phyloP scores from a whole-genome alignment of 2,888 invertebrate species.

The Drosophila meridionalis region DNA sequence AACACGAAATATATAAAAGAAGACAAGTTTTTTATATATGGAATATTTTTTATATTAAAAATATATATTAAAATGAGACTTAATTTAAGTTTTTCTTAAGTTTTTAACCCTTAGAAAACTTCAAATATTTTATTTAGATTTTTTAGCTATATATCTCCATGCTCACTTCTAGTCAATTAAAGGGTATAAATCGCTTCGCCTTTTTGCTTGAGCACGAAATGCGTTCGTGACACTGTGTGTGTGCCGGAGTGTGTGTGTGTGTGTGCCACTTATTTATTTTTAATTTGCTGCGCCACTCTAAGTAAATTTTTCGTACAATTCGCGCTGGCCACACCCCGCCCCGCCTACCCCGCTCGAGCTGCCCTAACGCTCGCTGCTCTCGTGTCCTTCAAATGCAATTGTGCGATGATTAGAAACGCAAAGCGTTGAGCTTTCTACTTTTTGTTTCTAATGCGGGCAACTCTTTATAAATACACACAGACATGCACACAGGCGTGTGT shows the following conservation, averaged over 20 bases:
- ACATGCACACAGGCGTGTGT: not conserved
- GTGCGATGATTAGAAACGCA: slow-evolving; percentile 80
- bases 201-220: slow-evolving; percentile 26
- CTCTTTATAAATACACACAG: slow-evolving; percentile 26
- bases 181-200: slow-evolving; percentile 21
- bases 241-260: slow-evolving; percentile 12
- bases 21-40: not conserved
- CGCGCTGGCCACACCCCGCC: slow-evolving; percentile 5
- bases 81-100: not conserved
- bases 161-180: not conserved
- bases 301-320: slow-evolving; percentile 35
- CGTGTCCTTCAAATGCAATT: slow-evolving; percentile 82
- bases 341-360: not conserved
- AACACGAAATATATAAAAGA: not conserved
- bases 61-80: not conserved
- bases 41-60: not conserved
- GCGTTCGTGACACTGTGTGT: slow-evolving; percentile 38
- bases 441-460: slow-evolving; percentile 68
- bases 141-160: not conserved
- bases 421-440: slow-evolving; percentile 73
- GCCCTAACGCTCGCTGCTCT: slow-evolving; percentile 37
- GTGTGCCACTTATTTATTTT: slow-evolving; percentile 65
- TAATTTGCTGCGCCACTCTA: slow-evolving; percentile 62
- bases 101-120: no score
- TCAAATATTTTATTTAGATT: not conserved